Base-by-base conservation (phyloP, 2,888 invertebrate species). In the Pammene fasciana region DNA sequence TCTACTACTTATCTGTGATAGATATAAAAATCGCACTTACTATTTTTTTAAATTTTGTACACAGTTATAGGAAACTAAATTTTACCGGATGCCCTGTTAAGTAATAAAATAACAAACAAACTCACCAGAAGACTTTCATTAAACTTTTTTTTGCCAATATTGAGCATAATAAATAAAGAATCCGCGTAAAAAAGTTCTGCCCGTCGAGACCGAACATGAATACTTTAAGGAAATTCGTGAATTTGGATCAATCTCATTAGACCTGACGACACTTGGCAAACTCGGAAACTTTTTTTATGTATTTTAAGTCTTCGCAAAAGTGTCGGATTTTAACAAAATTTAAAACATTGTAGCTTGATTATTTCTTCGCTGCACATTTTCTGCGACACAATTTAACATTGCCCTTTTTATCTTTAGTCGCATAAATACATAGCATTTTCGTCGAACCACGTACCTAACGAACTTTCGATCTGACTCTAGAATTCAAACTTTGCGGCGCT, bases 211-310 rank as follows among this genome's bases (percentile, higher is more conserved):
- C 46, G 43, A 45, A 65, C 66, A 70, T 73, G 75, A 77, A 78
- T 78, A 72, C 74, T 77, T 74, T 73, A 75, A 74, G 72, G 70
- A 73, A 75, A 81, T 85, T 79, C 68, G 68, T 62, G 18, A 81
- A 83, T 83, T 85, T 78, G 79, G 81, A 83, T 82, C 83, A 84
- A 85, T 84, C 83, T 85, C 82, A 86, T 86, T 84, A 86, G 76
- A 76, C 48, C 77, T 78, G 81, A 81, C 78, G 82, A 82, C 82
- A 81, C 79, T 84, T 77, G 61, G 73, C 75, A 66, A 82, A 82
- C 72, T 78, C 75, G 62, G 66, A 67, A 67, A 65, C 73, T 76
- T 76, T 81, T 75, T 76, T 79, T 75, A 75, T 78, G 76, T 76
- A 73, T 65, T 56, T 38, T 56, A n/a, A 52, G 43, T 43, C 3